Base-by-base conservation (phyloP, 2,888 invertebrate species). In the Xestia c-nigrum region DNA sequence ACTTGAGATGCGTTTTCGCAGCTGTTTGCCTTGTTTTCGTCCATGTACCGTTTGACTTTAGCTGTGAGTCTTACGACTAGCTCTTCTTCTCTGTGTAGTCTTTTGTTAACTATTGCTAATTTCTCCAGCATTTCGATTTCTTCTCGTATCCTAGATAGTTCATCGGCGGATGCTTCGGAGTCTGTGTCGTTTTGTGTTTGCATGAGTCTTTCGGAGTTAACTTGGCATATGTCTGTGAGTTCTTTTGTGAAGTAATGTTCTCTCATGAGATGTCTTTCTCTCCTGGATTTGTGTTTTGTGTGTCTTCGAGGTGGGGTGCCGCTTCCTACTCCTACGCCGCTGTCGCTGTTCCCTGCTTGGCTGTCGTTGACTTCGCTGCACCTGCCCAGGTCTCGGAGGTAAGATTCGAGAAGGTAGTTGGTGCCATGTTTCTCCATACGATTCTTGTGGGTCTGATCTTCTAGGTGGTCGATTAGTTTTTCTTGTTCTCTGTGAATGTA, bases 391-490 rank as follows among this genome's bases (percentile, higher is more conserved):
- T 96, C 96, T 52, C 96, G 92, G 38, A 98, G 96, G 91, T 98
- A 98, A 1, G 98, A 98, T 92, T 98, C 98, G 24, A 98, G 95
- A 68, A 98, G 97, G 92, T 98, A 98, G 93, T 98, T 98, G 82
- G 98, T 98, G 31, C 98, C 98, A 90, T 98, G 97, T 89, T 98
- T 98, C 84, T 98, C 97, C 94, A 98, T 97, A 68, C 98, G 96
- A 65, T 97, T 97, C 84, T 97, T 97, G 93, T 98, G 98, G 47
- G 98, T 98, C 90, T 98, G 98, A 90, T 98, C 98, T 95, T 98
- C 98, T 87, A 98, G 97, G 89, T 97, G 97, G 83, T 98, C 98
- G 88, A 99, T 98, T 89, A 98, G 97, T 89, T 98, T 97, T 92
- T 98, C 98, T 91, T 98, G 98, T 90, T 98, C 98, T 88, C 98